Conservation (phyloP, 2,113 vertebrate species). For the Actenoides lindsayi region DNA sequence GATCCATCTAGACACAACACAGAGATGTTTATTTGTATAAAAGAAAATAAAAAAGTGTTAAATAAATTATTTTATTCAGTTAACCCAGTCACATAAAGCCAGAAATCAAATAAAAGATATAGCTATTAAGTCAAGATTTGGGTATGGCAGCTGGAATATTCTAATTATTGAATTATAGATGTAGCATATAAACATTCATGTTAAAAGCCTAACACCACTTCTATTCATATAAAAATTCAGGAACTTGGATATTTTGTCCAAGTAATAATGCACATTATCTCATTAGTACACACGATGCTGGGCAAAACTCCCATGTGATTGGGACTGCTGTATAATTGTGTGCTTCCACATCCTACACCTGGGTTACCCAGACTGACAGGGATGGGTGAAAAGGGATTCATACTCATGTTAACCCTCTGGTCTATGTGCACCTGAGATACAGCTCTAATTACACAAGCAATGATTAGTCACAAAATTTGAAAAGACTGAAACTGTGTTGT, state of each 20-base stretch:
- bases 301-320: neutral
- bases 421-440: neutral
- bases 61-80: neutral
- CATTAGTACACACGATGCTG: neutral
- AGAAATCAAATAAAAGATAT: neutral
- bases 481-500: neutral
- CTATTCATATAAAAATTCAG: neutral
- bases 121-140: neutral
- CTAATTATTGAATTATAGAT: neutral
- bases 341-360: neutral
- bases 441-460: neutral
- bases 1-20: constrained; percentile 85
- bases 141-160: neutral
- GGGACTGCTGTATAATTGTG: neutral
- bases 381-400: neutral
- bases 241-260: neutral
- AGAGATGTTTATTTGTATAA: neutral
- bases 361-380: neutral
- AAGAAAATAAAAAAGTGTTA: neutral
- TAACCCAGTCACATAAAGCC: neutral
- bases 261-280: neutral
- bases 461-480: neutral
- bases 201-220: neutral
- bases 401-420: neutral
- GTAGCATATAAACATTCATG: neutral